Percentiles rank a stretch among this genome's conserved stretches.
Evolutionary conservation across 2,797 vertebrate species (phyloP).

Genomic region (Luscinia luscinia): DNA sequence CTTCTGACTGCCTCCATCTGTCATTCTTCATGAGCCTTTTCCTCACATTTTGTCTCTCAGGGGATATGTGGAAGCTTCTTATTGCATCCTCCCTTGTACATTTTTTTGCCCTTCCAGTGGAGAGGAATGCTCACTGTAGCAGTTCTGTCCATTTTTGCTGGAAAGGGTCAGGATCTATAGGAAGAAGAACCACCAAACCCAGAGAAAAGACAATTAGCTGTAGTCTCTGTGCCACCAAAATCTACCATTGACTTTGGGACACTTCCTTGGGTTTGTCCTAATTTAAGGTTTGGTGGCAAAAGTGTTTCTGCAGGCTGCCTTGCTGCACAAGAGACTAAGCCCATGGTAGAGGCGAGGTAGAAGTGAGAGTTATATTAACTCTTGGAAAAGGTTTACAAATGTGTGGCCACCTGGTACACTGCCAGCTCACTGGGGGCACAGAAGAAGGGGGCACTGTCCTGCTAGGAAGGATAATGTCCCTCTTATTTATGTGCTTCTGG

Average conservation of each 20-base stretch:
- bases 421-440: neutral
- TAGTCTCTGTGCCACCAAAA: neutral
- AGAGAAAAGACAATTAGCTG: neutral
- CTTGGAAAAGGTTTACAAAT: neutral
- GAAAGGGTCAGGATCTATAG: neutral
- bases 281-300: neutral
- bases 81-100: neutral
- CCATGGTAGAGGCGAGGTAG: neutral
- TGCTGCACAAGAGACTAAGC: neutral
- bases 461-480: neutral
- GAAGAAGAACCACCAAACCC: neutral
- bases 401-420: neutral
- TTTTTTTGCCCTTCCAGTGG: neutral
- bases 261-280: neutral
- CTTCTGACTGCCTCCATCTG: neutral
- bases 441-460: neutral
- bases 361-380: neutral
- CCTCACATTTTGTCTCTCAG: neutral
- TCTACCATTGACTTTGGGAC: neutral
- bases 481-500: neutral
- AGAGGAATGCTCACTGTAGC: neutral
- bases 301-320: neutral
- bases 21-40: neutral
- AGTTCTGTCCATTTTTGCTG: neutral
- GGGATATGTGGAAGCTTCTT: neutral